These are phyloP conservation scores for Siderastrea radians DNA, from an alignment of 92 coral and sea anemone species.

Conservation along the genomic window DNA sequence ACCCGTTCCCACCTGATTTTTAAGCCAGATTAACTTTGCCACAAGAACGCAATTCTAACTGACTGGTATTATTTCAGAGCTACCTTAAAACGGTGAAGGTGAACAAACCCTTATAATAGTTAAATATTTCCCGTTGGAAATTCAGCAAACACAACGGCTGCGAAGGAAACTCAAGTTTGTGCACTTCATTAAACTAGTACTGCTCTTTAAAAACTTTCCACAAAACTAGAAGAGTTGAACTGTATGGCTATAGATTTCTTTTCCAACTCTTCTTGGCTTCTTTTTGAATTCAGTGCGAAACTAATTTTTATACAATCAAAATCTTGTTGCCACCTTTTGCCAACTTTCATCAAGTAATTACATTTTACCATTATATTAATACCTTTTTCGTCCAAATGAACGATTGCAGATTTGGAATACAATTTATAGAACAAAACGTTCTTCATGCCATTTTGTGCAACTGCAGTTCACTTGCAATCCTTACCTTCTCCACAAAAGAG, in stretches of 20 bases:
- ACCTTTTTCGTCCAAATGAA: not conserved
- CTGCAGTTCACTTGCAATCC: not conserved
- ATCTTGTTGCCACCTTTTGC: not conserved
- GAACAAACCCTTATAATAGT: not conserved
- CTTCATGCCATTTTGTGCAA: not conserved
- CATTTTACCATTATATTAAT: not conserved
- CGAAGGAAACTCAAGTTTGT: not conserved
- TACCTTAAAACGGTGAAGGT: too few species aligned
- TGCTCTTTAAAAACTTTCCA: too few species aligned
- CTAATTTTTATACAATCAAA: not conserved
- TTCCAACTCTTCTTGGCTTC: too few species aligned
- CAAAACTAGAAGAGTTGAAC: too few species aligned
- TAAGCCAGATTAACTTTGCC: too few species aligned
- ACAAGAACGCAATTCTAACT: too few species aligned
- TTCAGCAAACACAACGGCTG: not conserved
- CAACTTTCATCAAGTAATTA: not conserved
- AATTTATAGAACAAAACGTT: not conserved
- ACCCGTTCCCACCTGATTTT: too few species aligned
- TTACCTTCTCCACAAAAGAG: not conserved
- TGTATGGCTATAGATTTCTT: not conserved
- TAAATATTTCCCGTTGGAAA: conserved; percentile 8
- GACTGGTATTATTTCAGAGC: too few species aligned
- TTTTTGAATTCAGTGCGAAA: not conserved
- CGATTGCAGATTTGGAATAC: not conserved
- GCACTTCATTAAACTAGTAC: not conserved